Conservation (phyloP, 2,113 vertebrate genomes). For the Synodontis membranacea region DNA sequence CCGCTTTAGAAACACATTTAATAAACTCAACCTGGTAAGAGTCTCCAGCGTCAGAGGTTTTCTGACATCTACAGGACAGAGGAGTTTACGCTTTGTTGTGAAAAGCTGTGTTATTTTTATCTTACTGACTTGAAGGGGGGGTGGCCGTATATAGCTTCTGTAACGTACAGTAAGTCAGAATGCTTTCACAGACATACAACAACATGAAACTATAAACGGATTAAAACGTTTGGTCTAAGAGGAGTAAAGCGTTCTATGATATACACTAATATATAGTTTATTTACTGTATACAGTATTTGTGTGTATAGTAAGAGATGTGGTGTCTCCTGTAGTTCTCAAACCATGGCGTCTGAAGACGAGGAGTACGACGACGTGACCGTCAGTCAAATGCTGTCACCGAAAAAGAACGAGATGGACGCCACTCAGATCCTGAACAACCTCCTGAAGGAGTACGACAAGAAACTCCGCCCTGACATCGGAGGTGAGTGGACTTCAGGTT, state of each 20-base stretch:
- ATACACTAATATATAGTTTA: not conserved
- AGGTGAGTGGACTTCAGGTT: slow-evolving; percentile 72
- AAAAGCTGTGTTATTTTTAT: too few species aligned
- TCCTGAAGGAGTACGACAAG: slow-evolving; percentile 91
- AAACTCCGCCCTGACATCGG: slow-evolving; percentile 95
- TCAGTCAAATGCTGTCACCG: slow-evolving; percentile 87
- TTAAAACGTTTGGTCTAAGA: not conserved
- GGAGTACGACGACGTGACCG: slow-evolving; percentile 84
- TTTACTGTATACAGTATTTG: too few species aligned
- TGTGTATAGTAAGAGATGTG: too few species aligned
- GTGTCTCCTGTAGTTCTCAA: slow-evolving; percentile 72
- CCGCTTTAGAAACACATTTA: not conserved
- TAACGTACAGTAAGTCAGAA: not conserved
- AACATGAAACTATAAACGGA: too few species aligned
- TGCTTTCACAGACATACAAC: too few species aligned
- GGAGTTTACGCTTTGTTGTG: not conserved
- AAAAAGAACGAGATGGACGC: slow-evolving; percentile 86
- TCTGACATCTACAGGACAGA: too few species aligned
- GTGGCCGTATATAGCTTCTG: not conserved
- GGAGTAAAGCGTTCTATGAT: not conserved
- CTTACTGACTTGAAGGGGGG: too few species aligned
- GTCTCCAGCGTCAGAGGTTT: too few species aligned
- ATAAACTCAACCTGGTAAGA: too few species aligned
- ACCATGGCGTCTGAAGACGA: slow-evolving; percentile 82
- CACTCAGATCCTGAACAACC: slow-evolving; percentile 89